These are phyloP conservation scores for Hormiphora californensis DNA, from an alignment of 37 sponge, comb jelly and placozoan species.

Conservation along the genomic window DNA sequence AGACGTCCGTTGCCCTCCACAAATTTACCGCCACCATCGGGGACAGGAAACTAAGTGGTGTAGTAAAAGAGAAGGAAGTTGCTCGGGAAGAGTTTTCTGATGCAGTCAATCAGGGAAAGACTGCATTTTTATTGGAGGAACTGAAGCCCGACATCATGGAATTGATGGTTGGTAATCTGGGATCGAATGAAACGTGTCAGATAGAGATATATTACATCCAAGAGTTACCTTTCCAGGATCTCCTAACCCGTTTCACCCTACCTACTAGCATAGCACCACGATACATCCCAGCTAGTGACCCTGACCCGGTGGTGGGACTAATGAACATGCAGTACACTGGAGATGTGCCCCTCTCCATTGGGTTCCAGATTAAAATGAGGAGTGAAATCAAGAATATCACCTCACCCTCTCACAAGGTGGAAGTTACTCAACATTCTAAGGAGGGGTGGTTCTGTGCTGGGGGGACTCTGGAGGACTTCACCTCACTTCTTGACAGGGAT, in stretches of 20 bases:
- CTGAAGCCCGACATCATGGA: slow-evolving; percentile 70
- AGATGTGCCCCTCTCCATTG: not conserved
- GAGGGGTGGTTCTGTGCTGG: no score
- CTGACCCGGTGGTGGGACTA: not conserved
- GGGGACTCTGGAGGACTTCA: not conserved
- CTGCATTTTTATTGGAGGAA: slow-evolving; percentile 70
- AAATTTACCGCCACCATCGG: slow-evolving; percentile 62
- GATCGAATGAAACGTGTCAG: not conserved
- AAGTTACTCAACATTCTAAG: no score
- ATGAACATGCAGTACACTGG: not conserved
- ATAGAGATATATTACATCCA: not conserved
- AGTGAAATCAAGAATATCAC: not conserved
- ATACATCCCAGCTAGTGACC: slow-evolving; percentile 27
- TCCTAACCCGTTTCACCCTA: slow-evolving; percentile 49
- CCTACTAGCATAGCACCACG: slow-evolving; percentile 58
- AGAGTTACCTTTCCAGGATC: not conserved
- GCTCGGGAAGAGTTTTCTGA: slow-evolving; percentile 67
- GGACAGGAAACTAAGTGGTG: slow-evolving; percentile 63
- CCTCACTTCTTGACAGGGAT: slow-evolving; percentile 8
- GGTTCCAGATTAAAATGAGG: not conserved
- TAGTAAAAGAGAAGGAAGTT: slow-evolving; percentile 67
- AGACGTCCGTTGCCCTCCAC: slow-evolving; percentile 67
- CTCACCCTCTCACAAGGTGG: slow-evolving; percentile 57
- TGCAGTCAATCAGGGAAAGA: slow-evolving; percentile 65
- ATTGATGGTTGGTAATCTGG: not conserved